Evolutionary conservation across 2,113 vertebrate species (phyloP), one percentile per base, ranked within the genome.

Genomic region (Labeo catla): DNA sequence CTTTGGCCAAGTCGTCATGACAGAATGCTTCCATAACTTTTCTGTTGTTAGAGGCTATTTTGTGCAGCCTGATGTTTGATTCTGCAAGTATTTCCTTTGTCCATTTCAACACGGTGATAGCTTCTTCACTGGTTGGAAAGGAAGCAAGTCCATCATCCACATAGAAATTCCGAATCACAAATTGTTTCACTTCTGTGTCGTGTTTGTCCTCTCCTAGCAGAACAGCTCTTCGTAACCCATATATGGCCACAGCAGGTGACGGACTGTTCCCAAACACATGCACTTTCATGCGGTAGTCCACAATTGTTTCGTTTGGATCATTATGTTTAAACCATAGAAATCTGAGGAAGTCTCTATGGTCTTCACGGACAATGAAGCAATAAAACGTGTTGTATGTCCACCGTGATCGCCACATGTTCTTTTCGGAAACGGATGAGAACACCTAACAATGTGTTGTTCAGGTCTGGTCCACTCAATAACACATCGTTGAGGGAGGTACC

Each of bases 11-110:
- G 2, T 86, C 78, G 1, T 73, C 36, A 6, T 9, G 5, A 0
- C 28, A 52, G 19, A 86, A 86, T 7, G 77, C 77, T 7, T 86
- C 15, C 65, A 80, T 63, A 1, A 86, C 39, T 3, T 12, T 45
- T 0, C 8, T 21, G 52, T 16, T 52, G 52, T 19, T 54, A 54
- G 52, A 54, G 15, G 52, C 52, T 54, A 54, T 54, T 19, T 54
- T 54, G 15, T 82, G 78, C 2, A 81, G 19, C 7, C 8, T 73
- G 12, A 36, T 12, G 11, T 72, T 83, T 34, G 66, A 83, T 8
- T 73, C 66, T 21, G 81, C 65, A 2, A 72, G 6, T 49, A 73
- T 57, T 2, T 47, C 13, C 47, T 65, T 13, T 43, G 83, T n/a
- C 6, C 8, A 4, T 63, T 2, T 49, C 10, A 72, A 10, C 11